A percentile compares a stretch with the other conserved stretches of the same genome.
Evolutionary conservation across 2,797 vertebrate species (phyloP).

Genomic region (Gastrophryne carolinensis): DNA sequence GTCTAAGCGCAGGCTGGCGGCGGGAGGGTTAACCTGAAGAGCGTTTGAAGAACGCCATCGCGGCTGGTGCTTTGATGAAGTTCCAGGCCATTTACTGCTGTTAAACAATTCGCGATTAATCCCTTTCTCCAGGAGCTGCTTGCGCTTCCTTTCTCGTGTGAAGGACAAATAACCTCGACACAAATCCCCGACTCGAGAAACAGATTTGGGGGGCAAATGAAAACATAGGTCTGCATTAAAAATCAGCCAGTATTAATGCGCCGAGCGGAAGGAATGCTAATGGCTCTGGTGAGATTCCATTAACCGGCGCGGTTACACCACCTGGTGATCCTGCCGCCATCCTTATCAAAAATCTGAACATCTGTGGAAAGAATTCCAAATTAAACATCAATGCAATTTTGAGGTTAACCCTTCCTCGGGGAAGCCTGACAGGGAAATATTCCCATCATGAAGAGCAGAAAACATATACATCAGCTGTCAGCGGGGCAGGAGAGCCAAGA

Average conservation of each 20-base stretch:
- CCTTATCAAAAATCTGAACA: not conserved
- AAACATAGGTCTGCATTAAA: conserved; percentile 2
- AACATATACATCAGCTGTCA: too few relatives aligned
- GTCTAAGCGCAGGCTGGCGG: not conserved
- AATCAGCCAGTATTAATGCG: not conserved
- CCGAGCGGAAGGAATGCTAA: conserved; percentile 16
- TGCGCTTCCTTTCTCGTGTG: conserved; percentile 21
- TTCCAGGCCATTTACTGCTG: conserved; percentile 43
- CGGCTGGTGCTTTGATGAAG: conserved; percentile 30
- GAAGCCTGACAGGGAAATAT: too few relatives aligned
- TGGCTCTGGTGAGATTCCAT: not conserved
- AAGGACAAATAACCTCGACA: conserved; percentile 37
- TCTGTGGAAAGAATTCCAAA: too few relatives aligned
- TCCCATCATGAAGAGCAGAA: not conserved
- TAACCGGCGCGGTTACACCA: not conserved
- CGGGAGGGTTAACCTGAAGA: conserved; percentile 23
- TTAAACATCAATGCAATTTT: too few relatives aligned
- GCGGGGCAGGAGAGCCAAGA: too few relatives aligned
- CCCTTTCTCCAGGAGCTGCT: conserved; percentile 11
- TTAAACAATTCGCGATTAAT: conserved; percentile 42
- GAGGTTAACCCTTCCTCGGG: too few relatives aligned
- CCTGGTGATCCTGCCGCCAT: not conserved
- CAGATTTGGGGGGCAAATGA: conserved; percentile 20
- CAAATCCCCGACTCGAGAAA: conserved; percentile 7
- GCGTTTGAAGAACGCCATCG: conserved; percentile 17